These are phyloP conservation scores for Eleginops maclovinus DNA, from an alignment of 2,113 vertebrate species.

Conservation along the genomic window DNA sequence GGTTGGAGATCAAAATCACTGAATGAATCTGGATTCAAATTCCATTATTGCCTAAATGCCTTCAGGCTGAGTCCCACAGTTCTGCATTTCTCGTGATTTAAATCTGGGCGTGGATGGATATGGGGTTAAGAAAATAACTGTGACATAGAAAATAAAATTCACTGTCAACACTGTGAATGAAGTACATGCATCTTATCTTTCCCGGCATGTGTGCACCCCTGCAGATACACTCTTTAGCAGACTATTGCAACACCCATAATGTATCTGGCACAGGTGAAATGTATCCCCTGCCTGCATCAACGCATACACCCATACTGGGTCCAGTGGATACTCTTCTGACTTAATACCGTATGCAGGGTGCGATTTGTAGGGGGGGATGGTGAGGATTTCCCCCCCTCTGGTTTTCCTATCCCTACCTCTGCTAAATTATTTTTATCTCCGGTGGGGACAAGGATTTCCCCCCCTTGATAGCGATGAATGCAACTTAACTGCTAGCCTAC, in stretches of 20 bases:
- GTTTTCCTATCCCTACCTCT: too few relatives aligned
- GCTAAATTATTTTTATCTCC: too few relatives aligned
- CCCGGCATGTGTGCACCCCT: not conserved
- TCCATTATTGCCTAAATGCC: conserved; percentile 47
- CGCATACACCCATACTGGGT: too few relatives aligned
- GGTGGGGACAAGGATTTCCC: too few relatives aligned
- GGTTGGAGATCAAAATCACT: conserved; percentile 45
- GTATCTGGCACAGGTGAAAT: conserved; percentile 33
- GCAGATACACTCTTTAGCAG: not conserved
- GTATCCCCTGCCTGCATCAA: conserved; percentile 8
- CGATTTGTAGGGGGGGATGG: too few relatives aligned
- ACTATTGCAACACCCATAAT: conserved; percentile 7
- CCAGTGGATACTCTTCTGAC: too few relatives aligned
- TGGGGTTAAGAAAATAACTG: conserved; percentile 28
- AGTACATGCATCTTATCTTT: conserved; percentile 1
- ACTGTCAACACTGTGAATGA: not conserved
- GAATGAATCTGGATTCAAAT: conserved; percentile 53
- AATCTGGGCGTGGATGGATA: conserved; percentile 41
- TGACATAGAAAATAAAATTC: conserved; percentile 11
- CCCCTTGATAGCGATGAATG: too few relatives aligned
- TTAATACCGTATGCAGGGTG: too few relatives aligned
- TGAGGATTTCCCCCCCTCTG: too few relatives aligned
- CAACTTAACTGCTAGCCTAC: too few relatives aligned
- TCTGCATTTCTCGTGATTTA: conserved; percentile 58
- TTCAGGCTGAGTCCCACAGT: conserved; percentile 33